Percentiles rank a stretch among this genome's conserved stretches.
These are phyloP conservation scores for Charina bottae DNA, from an alignment of 2,113 vertebrate species.

Conservation along the genomic window DNA sequence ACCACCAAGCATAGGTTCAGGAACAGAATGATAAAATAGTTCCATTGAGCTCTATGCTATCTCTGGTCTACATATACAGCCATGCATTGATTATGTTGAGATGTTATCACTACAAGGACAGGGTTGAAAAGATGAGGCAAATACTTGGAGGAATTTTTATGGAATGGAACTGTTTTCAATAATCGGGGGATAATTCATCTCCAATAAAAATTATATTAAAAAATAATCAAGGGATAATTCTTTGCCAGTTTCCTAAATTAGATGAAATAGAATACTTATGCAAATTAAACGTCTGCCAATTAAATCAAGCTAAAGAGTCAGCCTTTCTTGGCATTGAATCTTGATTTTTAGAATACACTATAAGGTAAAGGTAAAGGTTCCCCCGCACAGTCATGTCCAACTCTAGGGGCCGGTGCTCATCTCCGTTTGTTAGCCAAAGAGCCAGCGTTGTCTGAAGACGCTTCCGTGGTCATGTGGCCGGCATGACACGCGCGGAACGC, in stretches of 20 bases:
- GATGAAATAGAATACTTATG: background rate
- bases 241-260: background rate
- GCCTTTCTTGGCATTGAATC: background rate
- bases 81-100: background rate
- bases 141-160: background rate
- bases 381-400: too few species aligned
- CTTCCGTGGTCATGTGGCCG: too few species aligned
- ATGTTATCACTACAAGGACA: background rate
- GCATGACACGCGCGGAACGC: too few species aligned
- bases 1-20: background rate
- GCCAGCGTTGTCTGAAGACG: too few species aligned
- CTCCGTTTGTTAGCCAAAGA: too few species aligned
- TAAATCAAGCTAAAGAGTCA: background rate
- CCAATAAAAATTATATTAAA: background rate
- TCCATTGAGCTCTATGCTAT: background rate
- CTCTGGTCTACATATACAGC: background rate
- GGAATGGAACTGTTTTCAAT: background rate
- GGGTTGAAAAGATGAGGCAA: background rate
- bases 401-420: too few species aligned
- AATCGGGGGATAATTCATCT: background rate
- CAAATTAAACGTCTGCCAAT: background rate
- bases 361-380: too few species aligned
- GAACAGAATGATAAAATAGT: background rate
- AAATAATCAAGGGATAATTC: background rate
- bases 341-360: background rate